Conservation (phyloP, 2,797 vertebrate genomes). For the Propithecus deckenii region DNA sequence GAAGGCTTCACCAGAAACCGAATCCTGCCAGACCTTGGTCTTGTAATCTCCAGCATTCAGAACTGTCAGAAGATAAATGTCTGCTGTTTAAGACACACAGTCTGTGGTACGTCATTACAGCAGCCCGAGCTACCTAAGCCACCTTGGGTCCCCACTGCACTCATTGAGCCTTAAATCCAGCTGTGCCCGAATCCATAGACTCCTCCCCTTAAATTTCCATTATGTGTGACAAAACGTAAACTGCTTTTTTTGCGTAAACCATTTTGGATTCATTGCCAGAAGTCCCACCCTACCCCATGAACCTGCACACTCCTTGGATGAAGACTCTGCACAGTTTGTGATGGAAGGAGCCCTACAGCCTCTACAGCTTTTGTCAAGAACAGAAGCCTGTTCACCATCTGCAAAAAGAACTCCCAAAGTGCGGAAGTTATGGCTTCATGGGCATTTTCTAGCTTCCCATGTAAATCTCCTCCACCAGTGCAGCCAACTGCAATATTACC, state of each 20-base stretch:
- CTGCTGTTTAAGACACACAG: background rate
- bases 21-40: background rate
- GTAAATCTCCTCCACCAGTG: background rate
- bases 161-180: background rate
- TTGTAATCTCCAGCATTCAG: background rate
- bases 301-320: background rate
- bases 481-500: background rate
- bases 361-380: background rate
- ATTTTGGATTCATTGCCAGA: background rate
- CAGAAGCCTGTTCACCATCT: background rate
- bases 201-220: background rate
- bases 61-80: background rate
- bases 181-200: background rate
- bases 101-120: no score
- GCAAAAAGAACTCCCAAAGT: background rate
- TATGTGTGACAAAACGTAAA: background rate
- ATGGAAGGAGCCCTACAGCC: background rate
- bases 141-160: background rate
- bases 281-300: background rate
- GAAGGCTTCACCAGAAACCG: background rate
- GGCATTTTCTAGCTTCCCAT: background rate
- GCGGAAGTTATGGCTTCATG: background rate
- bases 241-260: background rate
- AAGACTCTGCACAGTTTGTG: fast-evolving
- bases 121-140: no score